Percentiles rank a stretch among this genome's conserved stretches.
Evolutionary conservation across 2,113 vertebrate species (phyloP).

Genomic region (Odontesthes bonariensis): DNA sequence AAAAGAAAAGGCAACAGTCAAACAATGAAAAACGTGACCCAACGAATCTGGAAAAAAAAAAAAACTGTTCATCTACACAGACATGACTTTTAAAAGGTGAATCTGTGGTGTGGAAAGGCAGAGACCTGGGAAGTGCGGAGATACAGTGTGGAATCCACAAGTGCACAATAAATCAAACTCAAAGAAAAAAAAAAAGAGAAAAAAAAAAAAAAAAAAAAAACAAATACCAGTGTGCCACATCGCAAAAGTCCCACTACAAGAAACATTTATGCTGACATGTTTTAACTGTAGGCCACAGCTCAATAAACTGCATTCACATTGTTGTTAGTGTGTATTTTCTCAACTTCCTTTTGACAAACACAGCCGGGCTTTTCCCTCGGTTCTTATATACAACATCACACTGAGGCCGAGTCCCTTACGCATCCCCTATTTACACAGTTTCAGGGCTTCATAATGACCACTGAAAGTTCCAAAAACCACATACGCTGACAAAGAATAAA

Average conservation of each 20-base stretch:
- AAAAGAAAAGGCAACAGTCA: constrained; percentile 76
- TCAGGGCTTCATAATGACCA: constrained; percentile 26
- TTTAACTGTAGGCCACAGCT: constrained; percentile 17
- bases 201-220: no score
- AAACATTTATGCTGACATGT: constrained; percentile 34
- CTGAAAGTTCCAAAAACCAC: constrained; percentile 5
- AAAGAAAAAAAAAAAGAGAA: no score
- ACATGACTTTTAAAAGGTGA: constrained; percentile 27
- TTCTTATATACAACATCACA: constrained; percentile 2
- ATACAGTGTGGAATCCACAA: constrained; percentile 28
- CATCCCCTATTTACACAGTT: not conserved
- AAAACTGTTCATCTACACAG: constrained; percentile 27
- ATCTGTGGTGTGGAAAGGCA: constrained; percentile 54
- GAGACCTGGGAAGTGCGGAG: constrained; percentile 6
- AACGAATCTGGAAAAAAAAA: constrained; percentile 38
- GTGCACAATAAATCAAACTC: constrained; percentile 33
- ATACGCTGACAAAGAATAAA: constrained; percentile 29
- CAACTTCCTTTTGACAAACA: not conserved
- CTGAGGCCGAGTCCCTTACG: not conserved
- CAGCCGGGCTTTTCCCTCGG: not conserved
- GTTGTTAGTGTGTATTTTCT: not conserved
- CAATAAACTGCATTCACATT: not conserved
- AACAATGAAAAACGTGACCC: constrained; percentile 61
- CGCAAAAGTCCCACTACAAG: constrained; percentile 39
- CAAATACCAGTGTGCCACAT: constrained; percentile 21